Evolutionary conservation across 2,888 invertebrate species (phyloP).

Genomic region (Pammene aurita): DNA sequence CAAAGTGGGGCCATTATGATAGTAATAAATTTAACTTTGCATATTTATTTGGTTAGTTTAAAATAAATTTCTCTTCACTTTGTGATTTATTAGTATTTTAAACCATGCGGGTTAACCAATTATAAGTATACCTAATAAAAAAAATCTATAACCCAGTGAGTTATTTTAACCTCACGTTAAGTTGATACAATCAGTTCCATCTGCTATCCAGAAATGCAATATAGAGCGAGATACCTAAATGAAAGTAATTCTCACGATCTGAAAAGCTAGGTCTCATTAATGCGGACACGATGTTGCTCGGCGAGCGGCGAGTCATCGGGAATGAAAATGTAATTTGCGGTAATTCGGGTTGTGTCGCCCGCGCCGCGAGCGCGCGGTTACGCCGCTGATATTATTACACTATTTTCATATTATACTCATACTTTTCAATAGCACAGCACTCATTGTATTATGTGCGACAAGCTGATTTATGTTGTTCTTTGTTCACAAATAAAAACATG

Average conservation of each 20-base stretch:
- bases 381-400: conserved; percentile 41
- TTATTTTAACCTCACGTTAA: neutral
- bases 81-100: conserved; percentile 29
- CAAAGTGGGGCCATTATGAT: conserved; percentile 19
- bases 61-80: conserved; percentile 26
- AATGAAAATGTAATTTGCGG: conserved; percentile 34
- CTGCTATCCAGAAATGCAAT: conserved; percentile 5
- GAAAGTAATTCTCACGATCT: conserved; percentile 26
- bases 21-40: conserved; percentile 29
- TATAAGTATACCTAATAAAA: neutral
- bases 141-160: neutral
- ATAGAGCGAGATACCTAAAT: conserved; percentile 23
- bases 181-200: conserved; percentile 8
- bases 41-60: conserved; percentile 27
- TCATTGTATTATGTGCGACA: neutral
- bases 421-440: neutral
- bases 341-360: conserved; percentile 28
- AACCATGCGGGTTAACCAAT: neutral
- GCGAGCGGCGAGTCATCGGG: conserved; percentile 19
- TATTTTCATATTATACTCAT: conserved; percentile 36
- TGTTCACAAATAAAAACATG: neutral
- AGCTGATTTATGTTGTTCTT: neutral
- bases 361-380: conserved; percentile 17
- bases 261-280: conserved; percentile 30
- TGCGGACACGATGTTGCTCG: conserved; percentile 28